A percentile compares a stretch with the other conserved stretches of the same genome.
Evolutionary conservation across 2,113 vertebrate genomes (phyloP).

Genomic region (Tetrao urogallus): DNA sequence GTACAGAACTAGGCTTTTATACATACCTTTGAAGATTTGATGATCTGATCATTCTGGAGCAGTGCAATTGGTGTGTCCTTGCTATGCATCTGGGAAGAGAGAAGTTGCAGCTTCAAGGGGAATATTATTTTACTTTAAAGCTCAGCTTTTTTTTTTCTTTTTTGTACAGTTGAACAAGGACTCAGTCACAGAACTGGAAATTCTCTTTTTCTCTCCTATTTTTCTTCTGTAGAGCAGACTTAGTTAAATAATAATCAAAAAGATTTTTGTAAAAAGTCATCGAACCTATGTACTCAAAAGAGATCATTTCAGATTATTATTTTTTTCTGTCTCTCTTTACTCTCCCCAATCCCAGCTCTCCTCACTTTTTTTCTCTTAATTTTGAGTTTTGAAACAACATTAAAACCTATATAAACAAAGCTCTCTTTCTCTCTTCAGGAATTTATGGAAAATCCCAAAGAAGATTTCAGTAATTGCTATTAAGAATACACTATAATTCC

Average conservation of each 20-base stretch:
- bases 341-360: background rate
- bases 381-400: conserved; percentile 10
- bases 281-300: conserved; percentile 9
- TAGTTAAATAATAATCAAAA: conserved; percentile 53
- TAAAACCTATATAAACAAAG: background rate
- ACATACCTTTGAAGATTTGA: background rate
- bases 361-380: background rate
- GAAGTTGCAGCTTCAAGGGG: background rate
- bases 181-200: background rate
- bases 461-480: background rate
- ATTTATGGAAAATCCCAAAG: background rate
- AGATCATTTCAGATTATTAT: background rate
- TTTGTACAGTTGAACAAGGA: background rate
- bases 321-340: background rate
- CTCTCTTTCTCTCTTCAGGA: background rate
- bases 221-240: background rate
- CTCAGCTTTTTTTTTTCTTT: background rate
- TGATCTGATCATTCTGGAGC: background rate
- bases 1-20: background rate
- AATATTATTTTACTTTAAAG: background rate
- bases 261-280: conserved; percentile 17
- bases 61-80: background rate
- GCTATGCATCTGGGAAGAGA: background rate
- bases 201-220: background rate
- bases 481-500: background rate